Conservation (phyloP, 2,797 vertebrate genomes). For the Sarcoramphus papa region DNA sequence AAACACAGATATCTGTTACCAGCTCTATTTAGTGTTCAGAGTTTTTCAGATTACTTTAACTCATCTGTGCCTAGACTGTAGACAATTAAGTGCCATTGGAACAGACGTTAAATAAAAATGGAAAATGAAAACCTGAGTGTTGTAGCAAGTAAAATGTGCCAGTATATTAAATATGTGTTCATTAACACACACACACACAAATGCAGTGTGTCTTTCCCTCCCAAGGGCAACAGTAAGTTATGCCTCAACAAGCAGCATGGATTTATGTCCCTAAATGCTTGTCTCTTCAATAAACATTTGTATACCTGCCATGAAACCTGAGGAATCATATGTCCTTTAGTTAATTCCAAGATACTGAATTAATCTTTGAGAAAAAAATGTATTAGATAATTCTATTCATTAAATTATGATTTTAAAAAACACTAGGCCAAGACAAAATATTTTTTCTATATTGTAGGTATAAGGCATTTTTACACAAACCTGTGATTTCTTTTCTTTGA, state of each 20-base stretch:
- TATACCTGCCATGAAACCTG: background rate
- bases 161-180: slow-evolving; percentile 36
- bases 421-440: background rate
- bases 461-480: background rate
- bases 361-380: background rate
- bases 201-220: background rate
- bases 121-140: background rate
- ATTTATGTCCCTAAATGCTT: slow-evolving; percentile 35
- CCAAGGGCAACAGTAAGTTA: slow-evolving; percentile 26
- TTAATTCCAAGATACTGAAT: background rate
- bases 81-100: background rate
- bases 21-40: background rate
- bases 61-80: background rate
- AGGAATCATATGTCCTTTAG: background rate
- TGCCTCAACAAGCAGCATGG: slow-evolving; percentile 29
- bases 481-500: background rate
- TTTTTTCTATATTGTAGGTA: background rate
- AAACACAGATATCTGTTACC: background rate
- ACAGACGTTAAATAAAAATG: background rate
- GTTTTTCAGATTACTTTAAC: background rate
- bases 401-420: background rate
- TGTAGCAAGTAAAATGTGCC: background rate
- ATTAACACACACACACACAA: slow-evolving; percentile 12
- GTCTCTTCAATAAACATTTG: slow-evolving; percentile 1
- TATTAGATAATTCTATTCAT: background rate